Evolutionary conservation across 2,797 vertebrate genomes (phyloP), one percentile per base, ranked within the genome.

Genomic region (Clarias laeviceps): DNA sequence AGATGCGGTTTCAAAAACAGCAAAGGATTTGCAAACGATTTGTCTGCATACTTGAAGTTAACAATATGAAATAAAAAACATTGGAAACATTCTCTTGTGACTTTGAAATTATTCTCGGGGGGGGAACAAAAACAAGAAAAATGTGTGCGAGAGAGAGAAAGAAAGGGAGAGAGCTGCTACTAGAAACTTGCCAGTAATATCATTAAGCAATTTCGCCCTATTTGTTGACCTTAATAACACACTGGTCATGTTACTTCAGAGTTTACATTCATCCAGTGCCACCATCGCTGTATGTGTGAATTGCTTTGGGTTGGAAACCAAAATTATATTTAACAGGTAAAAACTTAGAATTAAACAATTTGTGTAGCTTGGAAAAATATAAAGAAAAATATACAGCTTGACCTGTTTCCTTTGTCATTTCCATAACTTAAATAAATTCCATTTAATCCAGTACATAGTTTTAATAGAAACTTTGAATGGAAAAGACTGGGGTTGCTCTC

Each of bases 221-320:
- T 82, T 64, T 85, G 86, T 66, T 62, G 78, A 92, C 79, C 88
- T 90, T 85, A 80, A 87, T 72, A 81, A 91, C 88, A 89, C 85
- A 82, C 82, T 87, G 88, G 85, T 87, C 78, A 82, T 88, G 89
- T 87, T 87, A 90, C 83, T 88, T 86, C 82, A 82, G 87, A 87
- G 88, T 91, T 88, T 90, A 93, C 93, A 93, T 93, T 94, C 93
- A 93, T 93, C 92, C 93, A 89, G 91, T 93, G 90, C 92, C 87
- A 89, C 90, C 86, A 74, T 89, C 56, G 74, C 82, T 82, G 81
- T 65, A 89, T 86, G 70, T 84, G 80, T 88, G 79, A 82, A 83
- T 79, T 80, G 87, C 69, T 86, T 90, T 88, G 84, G 84, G 50
- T 87, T 59, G 22, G 61, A 73, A 86, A 89, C 6, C 17, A 65